A percentile compares a stretch with the other conserved stretches of the same genome.
Conservation (phyloP, 2,113 vertebrate genomes). For the Brachyhypopomus occidentalis region DNA sequence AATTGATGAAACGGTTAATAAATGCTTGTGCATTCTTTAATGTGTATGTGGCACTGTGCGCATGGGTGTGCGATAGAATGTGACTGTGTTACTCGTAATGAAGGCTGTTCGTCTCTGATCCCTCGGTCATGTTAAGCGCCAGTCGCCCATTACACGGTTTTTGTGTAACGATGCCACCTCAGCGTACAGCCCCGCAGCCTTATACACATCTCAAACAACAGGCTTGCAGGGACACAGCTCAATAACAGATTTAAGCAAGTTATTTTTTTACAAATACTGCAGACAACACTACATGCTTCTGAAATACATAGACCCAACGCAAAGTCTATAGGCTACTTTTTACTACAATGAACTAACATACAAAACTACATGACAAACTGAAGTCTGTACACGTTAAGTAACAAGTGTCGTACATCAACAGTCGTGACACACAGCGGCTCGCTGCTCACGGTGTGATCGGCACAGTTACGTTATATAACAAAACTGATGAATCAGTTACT, state of each 20-base stretch:
- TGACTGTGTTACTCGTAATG: slow-evolving; percentile 49
- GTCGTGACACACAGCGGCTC: background rate
- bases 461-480: background rate
- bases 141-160: slow-evolving; percentile 44
- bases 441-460: background rate
- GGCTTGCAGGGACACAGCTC: background rate
- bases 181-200: background rate
- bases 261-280: background rate
- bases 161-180: slow-evolving; percentile 21
- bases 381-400: background rate
- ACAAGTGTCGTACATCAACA: background rate
- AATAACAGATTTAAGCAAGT: background rate
- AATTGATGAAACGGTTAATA: background rate
- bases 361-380: background rate
- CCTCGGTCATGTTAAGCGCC: slow-evolving; percentile 39
- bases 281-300: background rate
- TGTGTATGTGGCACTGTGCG: slow-evolving; percentile 21
- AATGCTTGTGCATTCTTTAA: background rate
- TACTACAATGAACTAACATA: background rate
- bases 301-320: background rate
- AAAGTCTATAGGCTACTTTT: background rate
- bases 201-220: background rate
- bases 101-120: slow-evolving; percentile 49
- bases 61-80: slow-evolving; percentile 39
- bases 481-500: no score